Conservation (phyloP, 2,888 invertebrate species). For the Sclerodermus sp. region DNA sequence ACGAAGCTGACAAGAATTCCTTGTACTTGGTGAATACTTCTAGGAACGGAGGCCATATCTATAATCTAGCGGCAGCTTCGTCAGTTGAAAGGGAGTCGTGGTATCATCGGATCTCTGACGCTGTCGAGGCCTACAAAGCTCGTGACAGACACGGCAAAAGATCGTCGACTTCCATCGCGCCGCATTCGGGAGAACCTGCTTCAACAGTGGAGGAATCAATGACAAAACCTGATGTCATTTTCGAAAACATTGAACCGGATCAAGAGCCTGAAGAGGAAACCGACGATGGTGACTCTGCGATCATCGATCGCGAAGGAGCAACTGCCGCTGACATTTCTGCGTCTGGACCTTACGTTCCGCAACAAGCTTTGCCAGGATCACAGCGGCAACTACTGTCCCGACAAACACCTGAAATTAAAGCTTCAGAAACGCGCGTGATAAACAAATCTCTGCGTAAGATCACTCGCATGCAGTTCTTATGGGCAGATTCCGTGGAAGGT, state of each 20-base stretch:
- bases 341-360: conserved; percentile 14
- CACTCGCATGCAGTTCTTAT: conserved; percentile 63
- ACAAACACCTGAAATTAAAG: conserved; percentile 11
- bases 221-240: conserved; percentile 27
- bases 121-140: conserved; percentile 69
- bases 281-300: conserved; percentile 15
- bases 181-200: conserved; percentile 40
- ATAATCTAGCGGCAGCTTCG: conserved; percentile 79
- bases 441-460: conserved; percentile 62
- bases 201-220: conserved; percentile 47
- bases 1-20: conserved; percentile 83
- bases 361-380: conserved; percentile 8
- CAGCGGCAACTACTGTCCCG: background rate
- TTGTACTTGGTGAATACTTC: conserved; percentile 83
- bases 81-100: conserved; percentile 78
- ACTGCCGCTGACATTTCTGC: conserved; percentile 8
- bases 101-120: conserved; percentile 75
- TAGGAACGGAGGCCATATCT: conserved; percentile 75
- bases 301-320: conserved; percentile 27
- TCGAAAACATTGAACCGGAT: conserved; percentile 19
- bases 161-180: conserved; percentile 51
- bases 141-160: conserved; percentile 60
- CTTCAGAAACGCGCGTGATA: conserved; percentile 21
- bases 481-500: conserved; percentile 75
- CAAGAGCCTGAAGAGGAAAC: conserved; percentile 14